Conservation (phyloP, 2,888 invertebrate species). For the Lypha dubia region DNA sequence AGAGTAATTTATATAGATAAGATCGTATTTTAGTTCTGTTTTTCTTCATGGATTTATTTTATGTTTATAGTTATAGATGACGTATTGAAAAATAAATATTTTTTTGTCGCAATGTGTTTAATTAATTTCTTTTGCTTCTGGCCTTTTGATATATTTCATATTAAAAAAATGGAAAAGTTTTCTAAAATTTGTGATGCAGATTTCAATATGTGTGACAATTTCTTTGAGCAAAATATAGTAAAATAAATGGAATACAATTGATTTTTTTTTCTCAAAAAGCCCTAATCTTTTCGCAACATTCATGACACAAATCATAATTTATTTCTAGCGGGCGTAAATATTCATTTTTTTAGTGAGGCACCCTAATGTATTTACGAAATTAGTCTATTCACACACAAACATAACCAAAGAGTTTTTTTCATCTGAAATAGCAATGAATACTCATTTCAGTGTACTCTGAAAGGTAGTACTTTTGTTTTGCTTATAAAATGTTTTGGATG, state of each 20-base stretch:
- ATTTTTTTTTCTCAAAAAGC: too few relatives aligned
- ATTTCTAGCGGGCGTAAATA: too few relatives aligned
- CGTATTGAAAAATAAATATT: constrained; percentile 29
- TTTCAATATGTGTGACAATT: constrained; percentile 12
- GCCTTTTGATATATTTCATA: constrained; percentile 25
- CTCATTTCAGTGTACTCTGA: constrained; percentile 10
- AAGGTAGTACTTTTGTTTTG: constrained; percentile 11
- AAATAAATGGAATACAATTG: too few relatives aligned
- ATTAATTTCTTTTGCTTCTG: constrained; percentile 24
- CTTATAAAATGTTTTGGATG: constrained; percentile 8
- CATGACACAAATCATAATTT: too few relatives aligned
- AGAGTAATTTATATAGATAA: constrained; percentile 25
- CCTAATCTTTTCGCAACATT: too few relatives aligned
- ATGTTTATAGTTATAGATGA: constrained; percentile 23
- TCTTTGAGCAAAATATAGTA: too few relatives aligned
- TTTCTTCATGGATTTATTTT: constrained; percentile 29
- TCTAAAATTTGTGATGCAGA: constrained; percentile 21
- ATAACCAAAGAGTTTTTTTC: constrained; percentile 27
- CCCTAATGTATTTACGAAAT: constrained; percentile 17
- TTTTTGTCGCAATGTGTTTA: constrained; percentile 28
- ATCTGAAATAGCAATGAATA: constrained; percentile 24
- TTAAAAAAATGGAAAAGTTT: constrained; percentile 21
- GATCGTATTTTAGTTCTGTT: constrained; percentile 27
- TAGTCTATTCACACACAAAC: constrained; percentile 14
- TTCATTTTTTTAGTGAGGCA: background rate